phyloP scores from a whole-genome alignment of 1,140 invertebrate genomes.

The Scaptomyza graminum region DNA sequence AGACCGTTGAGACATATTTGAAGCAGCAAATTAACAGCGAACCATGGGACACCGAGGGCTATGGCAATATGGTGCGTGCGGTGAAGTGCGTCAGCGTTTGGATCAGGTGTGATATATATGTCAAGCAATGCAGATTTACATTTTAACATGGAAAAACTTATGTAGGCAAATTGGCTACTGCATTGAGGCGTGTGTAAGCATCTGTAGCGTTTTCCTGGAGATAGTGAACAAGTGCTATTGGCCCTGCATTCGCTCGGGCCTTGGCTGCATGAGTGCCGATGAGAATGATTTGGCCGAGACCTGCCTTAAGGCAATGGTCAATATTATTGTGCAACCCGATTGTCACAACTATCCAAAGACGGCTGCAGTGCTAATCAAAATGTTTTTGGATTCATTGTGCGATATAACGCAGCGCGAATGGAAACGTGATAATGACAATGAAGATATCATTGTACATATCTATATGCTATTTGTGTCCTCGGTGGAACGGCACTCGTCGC shows the following conservation, averaged over 20 bases:
- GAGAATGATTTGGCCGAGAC: conserved; percentile 86
- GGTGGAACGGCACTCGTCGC: conserved; percentile 87
- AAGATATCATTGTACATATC: conserved; percentile 85
- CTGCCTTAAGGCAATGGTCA: conserved; percentile 86
- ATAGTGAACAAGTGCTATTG: conserved; percentile 81
- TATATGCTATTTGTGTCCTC: conserved; percentile 87
- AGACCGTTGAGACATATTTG: conserved; percentile 71
- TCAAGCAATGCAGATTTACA: neutral
- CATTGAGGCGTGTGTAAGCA: conserved; percentile 83
- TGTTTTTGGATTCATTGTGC: conserved; percentile 76
- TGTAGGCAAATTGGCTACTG: conserved; percentile 80
- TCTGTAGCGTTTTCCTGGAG: conserved; percentile 74
- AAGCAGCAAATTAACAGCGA: conserved; percentile 61
- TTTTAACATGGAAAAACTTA: neutral
- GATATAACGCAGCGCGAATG: conserved; percentile 80
- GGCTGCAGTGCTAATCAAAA: conserved; percentile 85
- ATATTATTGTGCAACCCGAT: conserved; percentile 86
- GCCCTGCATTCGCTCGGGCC: conserved; percentile 70
- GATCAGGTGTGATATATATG: conserved; percentile 84
- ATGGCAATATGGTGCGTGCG: conserved; percentile 85
- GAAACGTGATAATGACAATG: conserved; percentile 81
- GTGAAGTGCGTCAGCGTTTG: conserved; percentile 87
- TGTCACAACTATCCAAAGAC: conserved; percentile 85
- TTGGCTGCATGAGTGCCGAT: conserved; percentile 84
- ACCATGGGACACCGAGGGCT: conserved; percentile 63